phyloP scores from a whole-genome alignment of 2,888 invertebrate genomes.

The Caenorhabditis sp. region DNA sequence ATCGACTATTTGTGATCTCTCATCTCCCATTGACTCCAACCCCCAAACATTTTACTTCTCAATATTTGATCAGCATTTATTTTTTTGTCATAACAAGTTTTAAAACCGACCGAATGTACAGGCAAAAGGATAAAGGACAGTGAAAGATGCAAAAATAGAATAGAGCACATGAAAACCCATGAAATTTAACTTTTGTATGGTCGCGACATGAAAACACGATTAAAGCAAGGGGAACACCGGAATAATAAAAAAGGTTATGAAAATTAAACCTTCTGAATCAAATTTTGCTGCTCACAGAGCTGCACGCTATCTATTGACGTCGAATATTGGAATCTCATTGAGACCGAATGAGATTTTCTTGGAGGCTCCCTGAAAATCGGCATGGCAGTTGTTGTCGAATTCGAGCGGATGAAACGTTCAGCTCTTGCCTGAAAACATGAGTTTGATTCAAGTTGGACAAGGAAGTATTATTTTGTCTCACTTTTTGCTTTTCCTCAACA shows the following conservation, averaged over 20 bases:
- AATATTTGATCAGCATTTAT: neutral
- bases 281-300: slow-evolving; percentile 35
- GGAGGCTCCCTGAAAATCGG: slow-evolving; percentile 55
- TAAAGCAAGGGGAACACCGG: slow-evolving; percentile 12
- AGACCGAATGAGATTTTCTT: slow-evolving; percentile 62
- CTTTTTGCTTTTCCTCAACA: slow-evolving; percentile 63
- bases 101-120: neutral
- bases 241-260: neutral
- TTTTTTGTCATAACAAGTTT: neutral
- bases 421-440: slow-evolving; percentile 44
- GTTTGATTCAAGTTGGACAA: neutral
- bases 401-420: slow-evolving; percentile 50
- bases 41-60: neutral
- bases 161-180: slow-evolving; percentile 87
- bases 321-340: slow-evolving; percentile 63
- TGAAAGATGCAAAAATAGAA: neutral
- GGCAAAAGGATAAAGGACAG: slow-evolving; percentile 8
- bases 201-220: neutral
- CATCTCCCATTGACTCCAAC: neutral
- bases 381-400: slow-evolving; percentile 40
- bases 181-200: slow-evolving; percentile 52
- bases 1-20: slow-evolving; percentile 50
- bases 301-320: slow-evolving; percentile 60
- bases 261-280: slow-evolving; percentile 43
- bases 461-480: neutral